Evolutionary conservation across 2,113 vertebrate genomes (phyloP).

Genomic region (Hemiprocne comata): DNA sequence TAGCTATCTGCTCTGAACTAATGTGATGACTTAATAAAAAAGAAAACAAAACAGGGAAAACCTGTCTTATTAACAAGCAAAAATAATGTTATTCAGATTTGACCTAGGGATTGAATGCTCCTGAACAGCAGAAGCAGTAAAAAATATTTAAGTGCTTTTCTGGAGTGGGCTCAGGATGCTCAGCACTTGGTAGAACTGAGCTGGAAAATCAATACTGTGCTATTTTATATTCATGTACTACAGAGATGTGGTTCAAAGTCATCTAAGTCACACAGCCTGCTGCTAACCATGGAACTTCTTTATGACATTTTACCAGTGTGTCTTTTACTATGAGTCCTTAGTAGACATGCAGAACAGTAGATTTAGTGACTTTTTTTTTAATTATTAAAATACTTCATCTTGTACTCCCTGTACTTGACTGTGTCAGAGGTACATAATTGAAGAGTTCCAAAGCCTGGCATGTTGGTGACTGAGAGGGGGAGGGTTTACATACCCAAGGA

Average conservation of each 20-base stretch:
- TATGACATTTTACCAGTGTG: neutral
- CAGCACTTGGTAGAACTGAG: neutral
- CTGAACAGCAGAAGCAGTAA: neutral
- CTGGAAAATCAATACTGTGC: conserved; percentile 6
- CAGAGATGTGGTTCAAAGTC: conserved; percentile 14
- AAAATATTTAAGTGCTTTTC: conserved; percentile 13
- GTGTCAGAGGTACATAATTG: neutral
- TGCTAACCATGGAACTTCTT: neutral
- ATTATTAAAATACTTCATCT: neutral
- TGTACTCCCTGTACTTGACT: neutral
- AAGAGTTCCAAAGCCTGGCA: neutral
- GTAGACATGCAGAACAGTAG: neutral
- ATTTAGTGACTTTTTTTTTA: neutral
- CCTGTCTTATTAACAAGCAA: neutral
- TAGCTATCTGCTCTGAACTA: neutral
- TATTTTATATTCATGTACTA: neutral
- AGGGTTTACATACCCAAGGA: neutral
- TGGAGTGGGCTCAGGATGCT: conserved; percentile 19
- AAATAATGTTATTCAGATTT: neutral
- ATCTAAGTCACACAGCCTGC: neutral
- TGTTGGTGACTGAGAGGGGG: neutral
- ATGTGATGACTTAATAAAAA: neutral
- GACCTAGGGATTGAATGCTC: neutral
- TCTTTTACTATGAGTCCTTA: neutral
- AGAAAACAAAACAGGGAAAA: neutral